A percentile compares a stretch with the other conserved stretches of the same genome.
Evolutionary conservation across 2,797 vertebrate species (phyloP).

Genomic region (Choloepus didactylus): DNA sequence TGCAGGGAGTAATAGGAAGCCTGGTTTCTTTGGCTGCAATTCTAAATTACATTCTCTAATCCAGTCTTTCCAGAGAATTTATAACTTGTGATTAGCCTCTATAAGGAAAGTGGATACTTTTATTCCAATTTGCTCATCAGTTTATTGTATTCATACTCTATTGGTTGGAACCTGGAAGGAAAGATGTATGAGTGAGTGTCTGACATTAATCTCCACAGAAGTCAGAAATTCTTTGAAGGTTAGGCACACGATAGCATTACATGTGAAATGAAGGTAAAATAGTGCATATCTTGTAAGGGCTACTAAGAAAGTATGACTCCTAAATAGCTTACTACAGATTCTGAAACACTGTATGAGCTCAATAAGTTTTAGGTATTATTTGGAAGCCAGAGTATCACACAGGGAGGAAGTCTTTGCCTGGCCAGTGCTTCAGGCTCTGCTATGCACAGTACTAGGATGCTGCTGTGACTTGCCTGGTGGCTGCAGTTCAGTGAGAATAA

Average conservation of each 20-base stretch:
- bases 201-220: neutral
- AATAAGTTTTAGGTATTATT: neutral
- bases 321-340: neutral
- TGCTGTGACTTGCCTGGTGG: too few species aligned
- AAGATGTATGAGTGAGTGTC: neutral
- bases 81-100: neutral
- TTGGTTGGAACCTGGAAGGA: constrained; percentile 14
- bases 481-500: neutral
- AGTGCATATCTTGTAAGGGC: neutral
- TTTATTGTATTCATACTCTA: neutral
- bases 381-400: accelerated
- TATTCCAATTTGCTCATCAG: neutral
- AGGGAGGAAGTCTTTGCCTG: neutral
- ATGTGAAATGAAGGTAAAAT: too few species aligned
- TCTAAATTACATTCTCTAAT: constrained; percentile 11
- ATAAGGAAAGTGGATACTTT: neutral
- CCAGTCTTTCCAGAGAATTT: neutral
- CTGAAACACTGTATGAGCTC: neutral
- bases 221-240: too few species aligned
- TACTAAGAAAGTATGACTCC: neutral
- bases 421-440: too few species aligned
- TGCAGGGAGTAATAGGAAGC: neutral
- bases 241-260: too few species aligned
- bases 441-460: too few species aligned
- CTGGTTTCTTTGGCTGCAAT: neutral